These are phyloP conservation scores for Elysia crispata DNA, from an alignment of 2,888 invertebrate genomes.

Conservation along the genomic window DNA sequence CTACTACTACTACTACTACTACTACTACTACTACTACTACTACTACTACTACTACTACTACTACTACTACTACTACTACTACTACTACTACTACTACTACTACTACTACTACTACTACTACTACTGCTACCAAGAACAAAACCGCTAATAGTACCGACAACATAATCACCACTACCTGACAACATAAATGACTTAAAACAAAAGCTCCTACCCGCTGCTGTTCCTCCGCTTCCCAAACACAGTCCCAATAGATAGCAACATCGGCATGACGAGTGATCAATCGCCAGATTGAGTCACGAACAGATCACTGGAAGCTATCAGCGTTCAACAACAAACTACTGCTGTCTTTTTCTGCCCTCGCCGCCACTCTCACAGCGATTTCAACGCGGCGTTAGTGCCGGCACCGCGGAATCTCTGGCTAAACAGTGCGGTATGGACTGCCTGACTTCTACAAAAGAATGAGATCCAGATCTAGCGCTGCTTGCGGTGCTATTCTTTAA, in stretches of 20 bases:
- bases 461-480: too few relatives aligned
- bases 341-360: background rate
- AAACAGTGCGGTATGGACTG: too few relatives aligned
- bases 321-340: too few relatives aligned
- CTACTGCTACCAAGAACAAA: background rate
- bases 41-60: slow-evolving; percentile 39
- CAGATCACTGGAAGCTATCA: too few relatives aligned
- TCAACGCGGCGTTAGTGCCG: background rate
- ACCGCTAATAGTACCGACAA: background rate
- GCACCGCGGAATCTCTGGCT: too few relatives aligned
- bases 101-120: background rate
- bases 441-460: too few relatives aligned
- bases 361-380: background rate
- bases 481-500: too few relatives aligned
- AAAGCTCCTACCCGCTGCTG: slow-evolving; percentile 33
- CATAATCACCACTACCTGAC: background rate
- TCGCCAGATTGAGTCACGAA: too few relatives aligned
- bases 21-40: slow-evolving; percentile 27
- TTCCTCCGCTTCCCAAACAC: slow-evolving; percentile 44
- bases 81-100: slow-evolving; percentile 29
- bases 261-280: slow-evolving; percentile 16
- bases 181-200: too few relatives aligned
- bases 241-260: slow-evolving; percentile 44
- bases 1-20: background rate
- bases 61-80: slow-evolving; percentile 40